Percentiles rank a stretch among this genome's conserved stretches.
Evolutionary conservation across 2,888 invertebrate species (phyloP).

Genomic region (Melitaea athalia): DNA sequence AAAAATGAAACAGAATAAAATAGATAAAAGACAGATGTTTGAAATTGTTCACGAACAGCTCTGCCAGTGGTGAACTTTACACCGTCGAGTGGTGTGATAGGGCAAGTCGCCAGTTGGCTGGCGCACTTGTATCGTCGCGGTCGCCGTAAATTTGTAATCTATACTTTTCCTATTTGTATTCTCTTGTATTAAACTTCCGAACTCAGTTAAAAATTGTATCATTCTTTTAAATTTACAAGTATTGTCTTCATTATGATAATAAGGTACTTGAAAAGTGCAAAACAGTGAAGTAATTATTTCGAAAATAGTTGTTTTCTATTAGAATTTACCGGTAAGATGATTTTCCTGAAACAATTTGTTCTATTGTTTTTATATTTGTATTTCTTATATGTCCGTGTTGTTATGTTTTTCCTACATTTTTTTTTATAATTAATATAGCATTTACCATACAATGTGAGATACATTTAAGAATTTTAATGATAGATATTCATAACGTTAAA

Average conservation of each 20-base stretch:
- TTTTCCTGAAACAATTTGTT: slow-evolving; percentile 21
- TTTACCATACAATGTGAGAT: too few species aligned
- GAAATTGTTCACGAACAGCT: slow-evolving; percentile 35
- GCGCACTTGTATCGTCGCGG: slow-evolving; percentile 57
- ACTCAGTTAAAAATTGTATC: not conserved
- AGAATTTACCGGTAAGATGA: slow-evolving; percentile 30
- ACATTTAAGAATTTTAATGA: too few species aligned
- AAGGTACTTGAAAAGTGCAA: slow-evolving; percentile 21
- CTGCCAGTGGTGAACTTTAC: slow-evolving; percentile 71
- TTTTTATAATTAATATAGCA: not conserved
- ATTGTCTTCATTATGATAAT: slow-evolving; percentile 1
- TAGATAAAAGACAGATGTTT: slow-evolving; percentile 25
- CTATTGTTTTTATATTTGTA: not conserved
- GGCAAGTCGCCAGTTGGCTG: slow-evolving; percentile 80
- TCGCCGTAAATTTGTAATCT: slow-evolving; percentile 34
- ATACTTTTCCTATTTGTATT: slow-evolving; percentile 24
- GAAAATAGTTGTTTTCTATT: slow-evolving; percentile 19
- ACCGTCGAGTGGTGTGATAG: slow-evolving; percentile 64
- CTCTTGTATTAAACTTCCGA: not conserved
- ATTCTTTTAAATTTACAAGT: not conserved
- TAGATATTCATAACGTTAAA: too few species aligned
- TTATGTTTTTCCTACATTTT: not conserved
- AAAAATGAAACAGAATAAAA: slow-evolving; percentile 18
- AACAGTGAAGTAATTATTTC: not conserved
- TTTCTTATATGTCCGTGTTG: too few species aligned